Evolutionary conservation across 2,113 vertebrate genomes (phyloP), one percentile per base, ranked within the genome.

Genomic region (Calonectris borealis): DNA sequence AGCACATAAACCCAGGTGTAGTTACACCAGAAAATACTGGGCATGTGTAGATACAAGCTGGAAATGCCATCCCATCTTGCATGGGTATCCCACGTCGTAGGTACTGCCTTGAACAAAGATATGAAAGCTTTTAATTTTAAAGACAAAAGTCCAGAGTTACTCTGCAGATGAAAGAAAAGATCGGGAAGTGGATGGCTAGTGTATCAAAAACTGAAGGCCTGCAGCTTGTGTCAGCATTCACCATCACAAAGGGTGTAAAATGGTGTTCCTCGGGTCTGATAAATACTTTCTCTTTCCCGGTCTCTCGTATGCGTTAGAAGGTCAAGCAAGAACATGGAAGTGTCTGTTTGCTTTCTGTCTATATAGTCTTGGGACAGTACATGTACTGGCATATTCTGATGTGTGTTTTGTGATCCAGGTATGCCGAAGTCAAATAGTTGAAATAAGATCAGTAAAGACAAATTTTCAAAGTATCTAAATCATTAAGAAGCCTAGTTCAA

Each of bases 71-170:
- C 21, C 40, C 0, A 0, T 40, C 31, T 73, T 27, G 17, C 1
- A 0, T 15, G 48, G 32, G 12, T 44, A 16, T 61, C 22, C n/a
- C 14, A 2, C 21, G 55, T 44, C 3, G 1, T 26, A 32, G 16
- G n/a, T 27, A 32, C 38, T 48, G 18, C 86, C 62, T 62, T 57
- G 32, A 46, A 40, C 55, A 76, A 46, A 69, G 62, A 16, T 1
- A 0, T 9, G 34, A 40, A 48, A 55, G 7, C 46, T 64, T 64
- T 79, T 34, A 2, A 3, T 51, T 40, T 52, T 62, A 49, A 55
- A 62, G n/a, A 15, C 44, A 8, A 4, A 55, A 31, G 18, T 36
- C 61, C 6, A 3, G 81, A 48, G 48, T 61, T 51, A 9, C 10
- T 31, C 22, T 3, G 6, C 55, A 57, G 48, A 4, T 42, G 48